phyloP scores from a whole-genome alignment of 2,113 vertebrate genomes.

The Agapornis roseicollis region DNA sequence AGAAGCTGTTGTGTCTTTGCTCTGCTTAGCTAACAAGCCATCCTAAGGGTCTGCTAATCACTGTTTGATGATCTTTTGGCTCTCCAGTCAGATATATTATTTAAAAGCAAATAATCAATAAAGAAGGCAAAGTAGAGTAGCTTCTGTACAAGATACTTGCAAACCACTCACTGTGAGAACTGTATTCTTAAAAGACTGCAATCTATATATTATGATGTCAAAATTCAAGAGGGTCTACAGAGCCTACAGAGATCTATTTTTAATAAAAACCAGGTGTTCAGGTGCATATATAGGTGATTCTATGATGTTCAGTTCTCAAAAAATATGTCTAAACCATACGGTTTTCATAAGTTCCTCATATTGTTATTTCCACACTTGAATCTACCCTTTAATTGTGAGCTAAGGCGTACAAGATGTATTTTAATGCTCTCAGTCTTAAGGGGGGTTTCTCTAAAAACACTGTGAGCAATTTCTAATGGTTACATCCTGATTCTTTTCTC shows the following conservation, averaged over 20 bases:
- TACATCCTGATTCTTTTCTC: background rate
- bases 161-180: background rate
- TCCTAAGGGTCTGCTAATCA: background rate
- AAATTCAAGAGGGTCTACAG: background rate
- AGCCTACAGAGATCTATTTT: background rate
- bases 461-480: background rate
- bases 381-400: background rate
- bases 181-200: background rate
- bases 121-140: background rate
- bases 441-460: background rate
- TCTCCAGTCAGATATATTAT: background rate
- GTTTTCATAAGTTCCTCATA: background rate
- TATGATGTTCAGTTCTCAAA: background rate
- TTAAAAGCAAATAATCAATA: background rate
- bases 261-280: background rate
- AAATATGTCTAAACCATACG: background rate
- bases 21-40: background rate
- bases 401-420: background rate
- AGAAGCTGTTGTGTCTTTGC: background rate
- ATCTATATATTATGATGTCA: background rate
- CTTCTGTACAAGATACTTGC: background rate
- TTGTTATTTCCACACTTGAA: background rate
- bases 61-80: background rate
- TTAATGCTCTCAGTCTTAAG: background rate
- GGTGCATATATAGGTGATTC: background rate